These are phyloP conservation scores for Ammospiza nelsoni DNA, from an alignment of 2,113 vertebrate genomes.

Conservation along the genomic window DNA sequence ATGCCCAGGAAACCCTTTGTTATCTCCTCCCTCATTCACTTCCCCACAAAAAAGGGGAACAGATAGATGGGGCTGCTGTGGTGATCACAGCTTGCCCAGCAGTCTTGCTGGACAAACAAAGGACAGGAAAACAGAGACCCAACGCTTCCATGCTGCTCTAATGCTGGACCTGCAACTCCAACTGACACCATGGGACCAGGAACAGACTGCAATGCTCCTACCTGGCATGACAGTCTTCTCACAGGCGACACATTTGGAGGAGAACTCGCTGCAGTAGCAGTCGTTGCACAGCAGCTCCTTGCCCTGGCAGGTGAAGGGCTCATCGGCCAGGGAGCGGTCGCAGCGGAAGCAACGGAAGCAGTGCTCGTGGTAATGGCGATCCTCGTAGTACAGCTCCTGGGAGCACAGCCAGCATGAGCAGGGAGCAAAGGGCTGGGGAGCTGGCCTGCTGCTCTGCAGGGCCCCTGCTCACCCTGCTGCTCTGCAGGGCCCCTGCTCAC, in stretches of 20 bases:
- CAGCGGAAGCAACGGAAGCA: constrained; percentile 98
- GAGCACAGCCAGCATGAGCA: not conserved
- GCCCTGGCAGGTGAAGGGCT: constrained; percentile 96
- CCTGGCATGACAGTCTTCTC: constrained; percentile 98
- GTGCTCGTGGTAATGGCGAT: constrained; percentile 95
- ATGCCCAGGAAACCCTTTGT: not conserved
- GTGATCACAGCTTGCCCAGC: not conserved
- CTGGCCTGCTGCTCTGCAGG: not conserved
- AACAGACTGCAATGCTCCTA: constrained; percentile 38
- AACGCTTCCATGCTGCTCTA: not conserved
- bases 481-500: no score
- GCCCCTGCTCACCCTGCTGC: constrained; percentile 73
- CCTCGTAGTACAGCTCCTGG: constrained; percentile 97
- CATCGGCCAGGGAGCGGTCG: constrained; percentile 91
- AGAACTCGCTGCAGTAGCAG: constrained; percentile 98
- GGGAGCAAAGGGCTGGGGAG: accelerated
- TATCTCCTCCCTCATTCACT: not conserved
- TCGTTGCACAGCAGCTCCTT: constrained; percentile 93
- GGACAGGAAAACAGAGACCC: not conserved
- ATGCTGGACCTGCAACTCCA: not conserved
- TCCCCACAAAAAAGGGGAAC: not conserved
- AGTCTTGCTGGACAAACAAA: not conserved
- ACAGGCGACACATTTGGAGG: constrained; percentile 93
- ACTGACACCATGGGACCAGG: accelerated
- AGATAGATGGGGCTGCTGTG: not conserved